Base-by-base conservation (phyloP, 1,140 invertebrate species). In the Zophobas morio region DNA sequence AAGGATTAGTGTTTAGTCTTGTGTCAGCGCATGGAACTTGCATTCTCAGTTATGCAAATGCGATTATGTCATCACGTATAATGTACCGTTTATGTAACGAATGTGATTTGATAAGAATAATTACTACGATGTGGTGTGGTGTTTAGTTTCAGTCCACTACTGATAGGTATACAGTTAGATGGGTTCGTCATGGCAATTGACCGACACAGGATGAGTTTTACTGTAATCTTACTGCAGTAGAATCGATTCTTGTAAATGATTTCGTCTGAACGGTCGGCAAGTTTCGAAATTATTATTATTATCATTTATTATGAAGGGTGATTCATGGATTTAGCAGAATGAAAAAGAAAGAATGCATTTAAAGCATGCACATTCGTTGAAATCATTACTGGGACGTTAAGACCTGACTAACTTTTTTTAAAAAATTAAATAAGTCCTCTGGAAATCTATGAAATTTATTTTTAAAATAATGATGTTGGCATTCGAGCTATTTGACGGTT, bases 61-160 rank as follows among this genome's bases (percentile, higher is more conserved):
- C 60, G 60, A 42, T 66, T 66, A 42, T 32, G 60, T n/a, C 60
- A 66, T 66, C 60, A 66, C 60, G 60, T 66, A 66, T 66, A 42
- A 46, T 40, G 60, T 66, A 66, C 60, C 37, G 60, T 66, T 66
- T 66, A 42, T 66, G 42, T 40, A 66, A 66, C 60, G 39, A 66
- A 66, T 66, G 60, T 42, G 60, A 66, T 66, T 66, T 66, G 60
- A 66, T 66, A 66, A 66, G 60, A 66, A 66, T 66, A 66, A 66
- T 66, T 40, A 40, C 60, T 6, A 66, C 6, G 54, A 6, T 57
- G 34, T 42, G 57, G 5, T 63, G 39, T 63, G 60, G 60, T 66
- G 20, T 66, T 66, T 42, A 66, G 40, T 40, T 42, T 37, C 60
- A 66, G 20, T 66, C n/a, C 37, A 33, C 20, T 20, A 20, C 33